These are phyloP conservation scores for Ceraclea dissimilis DNA, from an alignment of 2,888 invertebrate species.

Conservation along the genomic window DNA sequence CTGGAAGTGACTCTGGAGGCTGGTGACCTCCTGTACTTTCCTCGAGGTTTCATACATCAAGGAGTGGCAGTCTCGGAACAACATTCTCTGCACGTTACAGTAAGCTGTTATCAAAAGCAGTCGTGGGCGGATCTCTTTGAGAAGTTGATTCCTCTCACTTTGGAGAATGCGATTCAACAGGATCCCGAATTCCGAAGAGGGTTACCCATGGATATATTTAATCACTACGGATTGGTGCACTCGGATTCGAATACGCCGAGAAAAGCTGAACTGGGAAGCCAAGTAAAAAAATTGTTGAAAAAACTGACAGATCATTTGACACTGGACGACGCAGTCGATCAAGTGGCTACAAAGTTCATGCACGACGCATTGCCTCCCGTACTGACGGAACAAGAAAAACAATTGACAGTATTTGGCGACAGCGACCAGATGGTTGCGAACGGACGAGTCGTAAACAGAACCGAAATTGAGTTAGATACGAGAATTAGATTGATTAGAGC, in stretches of 20 bases:
- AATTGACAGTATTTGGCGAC: slow-evolving; percentile 64
- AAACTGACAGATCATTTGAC: slow-evolving; percentile 52
- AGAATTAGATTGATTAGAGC: slow-evolving; percentile 51
- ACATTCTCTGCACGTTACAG: slow-evolving; percentile 91
- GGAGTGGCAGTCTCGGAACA: slow-evolving; percentile 67
- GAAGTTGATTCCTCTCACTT: slow-evolving; percentile 64
- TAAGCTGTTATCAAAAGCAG: slow-evolving; percentile 87
- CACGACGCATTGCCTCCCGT: slow-evolving; percentile 84
- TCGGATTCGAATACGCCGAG: slow-evolving; percentile 43
- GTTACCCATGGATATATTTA: slow-evolving; percentile 71
- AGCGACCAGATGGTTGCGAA: slow-evolving; percentile 58
- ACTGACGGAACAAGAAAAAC: slow-evolving; percentile 56
- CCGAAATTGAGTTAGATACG: slow-evolving; percentile 60
- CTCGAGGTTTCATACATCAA: slow-evolving; percentile 82
- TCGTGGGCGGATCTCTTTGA: slow-evolving; percentile 86
- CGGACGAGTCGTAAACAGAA: slow-evolving; percentile 55
- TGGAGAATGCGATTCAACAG: slow-evolving; percentile 62
- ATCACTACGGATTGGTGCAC: slow-evolving; percentile 65
- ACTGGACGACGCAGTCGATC: slow-evolving; percentile 73
- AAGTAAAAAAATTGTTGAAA: slow-evolving; percentile 49
- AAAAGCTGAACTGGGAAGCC: slow-evolving; percentile 44
- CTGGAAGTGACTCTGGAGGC: slow-evolving; percentile 72
- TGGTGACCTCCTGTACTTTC: slow-evolving; percentile 91
- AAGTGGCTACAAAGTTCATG: slow-evolving; percentile 76
- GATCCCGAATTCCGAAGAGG: slow-evolving; percentile 69